These are phyloP conservation scores for Lithophane leautieri DNA, from an alignment of 2,888 invertebrate genomes.

Conservation along the genomic window DNA sequence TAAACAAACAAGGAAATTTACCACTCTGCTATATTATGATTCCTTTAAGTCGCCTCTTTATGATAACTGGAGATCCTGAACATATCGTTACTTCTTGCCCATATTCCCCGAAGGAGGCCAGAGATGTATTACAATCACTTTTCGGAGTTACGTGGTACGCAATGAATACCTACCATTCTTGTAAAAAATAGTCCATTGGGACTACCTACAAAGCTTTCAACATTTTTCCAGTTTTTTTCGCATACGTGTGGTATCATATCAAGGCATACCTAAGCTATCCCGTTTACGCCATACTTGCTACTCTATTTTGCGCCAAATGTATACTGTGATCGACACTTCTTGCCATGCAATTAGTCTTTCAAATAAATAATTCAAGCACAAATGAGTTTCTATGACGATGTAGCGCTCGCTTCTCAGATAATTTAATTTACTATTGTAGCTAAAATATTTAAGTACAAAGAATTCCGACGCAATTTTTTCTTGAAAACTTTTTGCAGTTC, in stretches of 20 bases:
- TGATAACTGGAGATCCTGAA: too few species aligned
- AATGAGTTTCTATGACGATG: too few species aligned
- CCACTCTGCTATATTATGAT: not conserved
- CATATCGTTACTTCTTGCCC: too few species aligned
- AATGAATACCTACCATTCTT: not conserved
- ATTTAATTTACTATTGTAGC: slow-evolving; percentile 3
- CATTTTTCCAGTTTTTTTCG: not conserved
- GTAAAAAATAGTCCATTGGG: not conserved
- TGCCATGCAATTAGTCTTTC: not conserved
- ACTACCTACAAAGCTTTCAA: not conserved
- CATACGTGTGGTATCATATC: not conserved
- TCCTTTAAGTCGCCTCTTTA: not conserved
- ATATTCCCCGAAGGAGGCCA: not conserved
- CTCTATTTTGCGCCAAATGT: not conserved
- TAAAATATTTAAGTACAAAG: not conserved
- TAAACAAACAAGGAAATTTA: not conserved
- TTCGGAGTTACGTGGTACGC: not conserved
- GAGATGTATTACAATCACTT: not conserved
- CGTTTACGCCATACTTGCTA: not conserved
- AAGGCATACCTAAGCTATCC: not conserved
- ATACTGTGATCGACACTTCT: not conserved
- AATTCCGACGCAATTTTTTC: not conserved
- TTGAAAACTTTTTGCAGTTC: slow-evolving; percentile 4
- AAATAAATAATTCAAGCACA: not conserved
- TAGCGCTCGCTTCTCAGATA: too few species aligned